Conservation (phyloP, 2,797 vertebrate species). For the Falco cherrug region DNA sequence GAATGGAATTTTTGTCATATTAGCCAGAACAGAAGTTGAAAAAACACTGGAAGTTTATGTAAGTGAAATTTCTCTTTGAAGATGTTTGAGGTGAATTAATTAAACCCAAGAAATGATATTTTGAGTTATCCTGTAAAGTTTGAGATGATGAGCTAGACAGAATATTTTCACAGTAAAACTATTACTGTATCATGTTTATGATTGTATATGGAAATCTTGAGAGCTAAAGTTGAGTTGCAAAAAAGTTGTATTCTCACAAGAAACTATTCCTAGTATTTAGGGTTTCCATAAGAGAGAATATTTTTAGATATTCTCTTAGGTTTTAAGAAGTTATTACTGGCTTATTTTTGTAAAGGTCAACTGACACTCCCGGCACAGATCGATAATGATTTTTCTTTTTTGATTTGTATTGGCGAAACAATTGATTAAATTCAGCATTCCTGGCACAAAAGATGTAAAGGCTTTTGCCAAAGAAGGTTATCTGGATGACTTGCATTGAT, state of each 20-base stretch:
- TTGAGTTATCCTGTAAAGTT: not conserved
- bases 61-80: not conserved
- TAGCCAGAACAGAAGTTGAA: not conserved
- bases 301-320: conserved; percentile 33
- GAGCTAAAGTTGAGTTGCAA: not conserved
- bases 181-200: not conserved
- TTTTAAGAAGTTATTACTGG: not conserved
- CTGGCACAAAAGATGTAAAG: not conserved
- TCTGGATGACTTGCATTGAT: not conserved
- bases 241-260: conserved; percentile 9
- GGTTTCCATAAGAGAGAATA: conserved; percentile 1
- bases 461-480: not conserved
- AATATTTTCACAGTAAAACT: not conserved
- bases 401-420: not conserved
- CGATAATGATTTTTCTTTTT: not conserved
- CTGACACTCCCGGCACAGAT: not conserved
- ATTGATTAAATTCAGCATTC: not conserved
- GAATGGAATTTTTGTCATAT: not conserved
- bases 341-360: conserved; percentile 4
- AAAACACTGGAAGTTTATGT: not conserved
- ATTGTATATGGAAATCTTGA: not conserved
- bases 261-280: conserved; percentile 38
- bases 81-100: not conserved
- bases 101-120: not conserved
- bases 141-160: not conserved